phyloP scores from a whole-genome alignment of 2,888 invertebrate genomes.

The Zaprionus bogoriensis region DNA sequence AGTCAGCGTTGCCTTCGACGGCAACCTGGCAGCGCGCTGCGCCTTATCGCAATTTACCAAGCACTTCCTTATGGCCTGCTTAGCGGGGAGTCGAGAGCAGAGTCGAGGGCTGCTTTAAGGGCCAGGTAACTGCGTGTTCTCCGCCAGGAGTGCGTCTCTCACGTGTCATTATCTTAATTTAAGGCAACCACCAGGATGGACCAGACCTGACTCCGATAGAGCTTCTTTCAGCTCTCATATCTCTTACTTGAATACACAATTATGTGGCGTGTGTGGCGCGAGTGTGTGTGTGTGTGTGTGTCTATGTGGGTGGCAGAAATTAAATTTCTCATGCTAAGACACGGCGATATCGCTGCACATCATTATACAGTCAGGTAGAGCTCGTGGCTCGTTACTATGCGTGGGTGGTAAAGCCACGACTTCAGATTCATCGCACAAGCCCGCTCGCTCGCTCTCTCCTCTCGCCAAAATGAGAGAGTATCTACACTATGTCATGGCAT shows the following conservation, averaged over 20 bases:
- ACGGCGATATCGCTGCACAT: conserved; percentile 62
- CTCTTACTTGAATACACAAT: conserved; percentile 76
- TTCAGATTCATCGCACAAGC: conserved; percentile 54
- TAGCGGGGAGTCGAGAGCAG: not conserved
- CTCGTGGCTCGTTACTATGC: conserved; percentile 62
- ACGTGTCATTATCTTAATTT: conserved; percentile 77
- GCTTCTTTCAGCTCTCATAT: conserved; percentile 68
- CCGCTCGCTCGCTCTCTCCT: conserved; percentile 3
- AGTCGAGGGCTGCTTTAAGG: conserved; percentile 29
- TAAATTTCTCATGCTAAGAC: conserved; percentile 69
- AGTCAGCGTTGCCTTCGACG: conserved; percentile 48
- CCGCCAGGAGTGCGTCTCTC: conserved; percentile 42
- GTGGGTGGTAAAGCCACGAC: conserved; percentile 55
- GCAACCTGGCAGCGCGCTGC: conserved; percentile 48
- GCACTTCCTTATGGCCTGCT: conserved; percentile 49
- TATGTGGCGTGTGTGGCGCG: conserved; percentile 42
- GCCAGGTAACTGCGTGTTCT: conserved; percentile 25
- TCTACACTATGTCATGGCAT: not conserved
- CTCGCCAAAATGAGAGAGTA: no score
- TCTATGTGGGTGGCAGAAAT: conserved; percentile 45
- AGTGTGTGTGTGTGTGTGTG: conserved; percentile 13
- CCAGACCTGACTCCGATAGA: conserved; percentile 39
- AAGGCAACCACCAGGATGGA: conserved; percentile 39
- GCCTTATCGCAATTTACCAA: conserved; percentile 71
- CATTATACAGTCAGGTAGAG: conserved; percentile 63